phyloP scores from a whole-genome alignment of 2,888 invertebrate species.

The Cosmopolites sordidus region DNA sequence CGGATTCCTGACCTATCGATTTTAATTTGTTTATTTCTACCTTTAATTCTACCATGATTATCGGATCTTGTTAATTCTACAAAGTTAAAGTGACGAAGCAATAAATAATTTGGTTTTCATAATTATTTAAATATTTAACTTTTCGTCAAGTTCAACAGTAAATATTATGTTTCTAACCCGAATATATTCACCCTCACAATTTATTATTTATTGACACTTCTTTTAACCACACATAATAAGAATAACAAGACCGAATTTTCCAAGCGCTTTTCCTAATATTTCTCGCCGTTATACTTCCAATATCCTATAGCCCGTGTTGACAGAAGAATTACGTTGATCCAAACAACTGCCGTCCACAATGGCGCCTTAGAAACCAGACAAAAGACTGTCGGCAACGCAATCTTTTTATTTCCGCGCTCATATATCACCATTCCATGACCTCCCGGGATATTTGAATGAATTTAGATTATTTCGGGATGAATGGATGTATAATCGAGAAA shows the following conservation, averaged over 20 bases:
- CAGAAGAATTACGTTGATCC: constrained; percentile 35
- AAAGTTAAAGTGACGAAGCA: no score
- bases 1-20: no score
- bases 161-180: no score
- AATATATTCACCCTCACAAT: no score
- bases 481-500: constrained; percentile 31
- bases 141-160: no score
- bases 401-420: constrained; percentile 24
- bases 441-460: constrained; percentile 35
- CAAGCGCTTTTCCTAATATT: constrained; percentile 13
- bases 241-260: constrained; percentile 1
- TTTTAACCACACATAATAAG: neutral
- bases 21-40: no score
- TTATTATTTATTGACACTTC: no score
- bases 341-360: constrained; percentile 33
- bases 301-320: constrained; percentile 37
- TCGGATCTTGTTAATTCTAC: no score
- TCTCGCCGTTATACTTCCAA: constrained; percentile 26
- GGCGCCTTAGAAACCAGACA: constrained; percentile 37
- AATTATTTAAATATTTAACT: no score
- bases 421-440: constrained; percentile 24
- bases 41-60: no score
- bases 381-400: constrained; percentile 27
- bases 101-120: no score
- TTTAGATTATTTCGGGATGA: constrained; percentile 41